These are phyloP conservation scores for Aphaenogaster rudis DNA, from an alignment of 1,140 invertebrate genomes.

Conservation along the genomic window DNA sequence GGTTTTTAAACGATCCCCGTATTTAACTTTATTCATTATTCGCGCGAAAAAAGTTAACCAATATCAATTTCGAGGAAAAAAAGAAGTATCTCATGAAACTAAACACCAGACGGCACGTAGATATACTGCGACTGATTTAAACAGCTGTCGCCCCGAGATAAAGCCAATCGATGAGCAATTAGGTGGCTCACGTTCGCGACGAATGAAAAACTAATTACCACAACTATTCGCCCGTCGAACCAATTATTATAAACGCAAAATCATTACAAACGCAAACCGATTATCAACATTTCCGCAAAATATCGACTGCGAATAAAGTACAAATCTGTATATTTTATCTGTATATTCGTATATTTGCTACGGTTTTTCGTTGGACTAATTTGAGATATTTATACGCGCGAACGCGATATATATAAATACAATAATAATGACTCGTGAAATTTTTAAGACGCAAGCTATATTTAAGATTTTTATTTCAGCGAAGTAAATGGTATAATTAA, in stretches of 20 bases:
- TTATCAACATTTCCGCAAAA: not conserved
- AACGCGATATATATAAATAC: not conserved
- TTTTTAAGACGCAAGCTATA: not conserved
- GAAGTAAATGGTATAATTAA: not conserved
- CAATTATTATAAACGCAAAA: conserved; percentile 14
- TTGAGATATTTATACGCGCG: not conserved
- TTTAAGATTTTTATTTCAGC: conserved; percentile 2
- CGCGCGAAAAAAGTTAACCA: not conserved
- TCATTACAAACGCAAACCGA: conserved; percentile 15
- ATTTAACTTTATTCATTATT: conserved; percentile 16
- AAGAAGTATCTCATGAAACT: not conserved
- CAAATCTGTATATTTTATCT: not conserved
- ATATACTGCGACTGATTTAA: conserved; percentile 33
- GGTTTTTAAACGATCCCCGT: not conserved
- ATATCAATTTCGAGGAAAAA: conserved; percentile 29
- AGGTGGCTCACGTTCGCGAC: not conserved
- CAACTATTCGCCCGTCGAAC: conserved; percentile 32
- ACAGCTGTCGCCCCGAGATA: conserved; percentile 38
- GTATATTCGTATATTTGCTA: too few relatives aligned
- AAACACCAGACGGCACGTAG: not conserved
- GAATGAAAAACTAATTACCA: conserved; percentile 57
- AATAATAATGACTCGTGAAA: not conserved
- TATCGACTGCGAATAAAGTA: not conserved
- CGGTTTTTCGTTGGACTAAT: not conserved
- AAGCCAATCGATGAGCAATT: conserved; percentile 62